Percentiles rank a stretch among this genome's conserved stretches.
Conservation (phyloP, 2,113 vertebrate species). For the Megaptera novaeangliae region DNA sequence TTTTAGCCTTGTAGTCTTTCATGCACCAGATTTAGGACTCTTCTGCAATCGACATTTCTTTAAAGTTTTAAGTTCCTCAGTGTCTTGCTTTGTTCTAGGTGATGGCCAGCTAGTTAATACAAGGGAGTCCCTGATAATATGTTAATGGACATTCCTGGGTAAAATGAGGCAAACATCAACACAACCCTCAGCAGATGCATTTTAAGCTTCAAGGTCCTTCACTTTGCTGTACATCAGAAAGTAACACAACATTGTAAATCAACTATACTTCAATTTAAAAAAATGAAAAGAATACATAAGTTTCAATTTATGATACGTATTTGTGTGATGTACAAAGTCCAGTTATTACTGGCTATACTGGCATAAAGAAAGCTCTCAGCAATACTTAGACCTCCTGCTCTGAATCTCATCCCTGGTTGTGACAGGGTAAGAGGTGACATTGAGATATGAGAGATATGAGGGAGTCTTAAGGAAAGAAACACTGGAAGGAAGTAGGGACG, state of each 20-base stretch:
- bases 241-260: too few species aligned
- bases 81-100: not conserved
- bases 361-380: not conserved
- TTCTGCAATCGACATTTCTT: not conserved
- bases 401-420: not conserved
- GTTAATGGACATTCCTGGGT: not conserved
- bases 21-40: not conserved
- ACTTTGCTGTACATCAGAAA: too few species aligned
- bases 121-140: not conserved
- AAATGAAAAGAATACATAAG: too few species aligned
- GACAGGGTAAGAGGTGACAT: not conserved
- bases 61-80: not conserved
- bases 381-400: not conserved
- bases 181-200: not conserved
- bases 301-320: not conserved
- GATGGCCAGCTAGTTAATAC: not conserved
- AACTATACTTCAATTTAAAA: too few species aligned
- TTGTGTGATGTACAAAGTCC: not conserved
- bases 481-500: not conserved
- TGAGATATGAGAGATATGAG: not conserved
- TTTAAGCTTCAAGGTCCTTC: not conserved
- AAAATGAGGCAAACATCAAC: not conserved
- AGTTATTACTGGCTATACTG: not conserved
- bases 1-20: not conserved
- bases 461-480: not conserved